Percentiles rank a stretch among this genome's conserved stretches.
phyloP scores from a whole-genome alignment of 2,797 vertebrate species.

The Parauchenoglanis ngamensis region DNA sequence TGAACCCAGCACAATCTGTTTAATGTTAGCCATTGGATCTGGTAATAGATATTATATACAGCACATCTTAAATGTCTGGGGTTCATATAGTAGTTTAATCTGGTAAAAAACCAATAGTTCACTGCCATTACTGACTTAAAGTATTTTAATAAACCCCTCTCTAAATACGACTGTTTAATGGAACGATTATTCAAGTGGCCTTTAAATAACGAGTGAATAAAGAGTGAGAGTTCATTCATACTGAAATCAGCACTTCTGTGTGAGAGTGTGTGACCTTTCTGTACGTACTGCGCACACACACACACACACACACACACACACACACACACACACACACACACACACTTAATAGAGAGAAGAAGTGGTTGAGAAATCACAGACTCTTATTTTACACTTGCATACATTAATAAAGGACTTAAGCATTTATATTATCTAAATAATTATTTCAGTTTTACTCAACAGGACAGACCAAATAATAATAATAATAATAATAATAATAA shows the following conservation, averaged over 20 bases:
- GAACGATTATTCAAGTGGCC: slow-evolving; percentile 44
- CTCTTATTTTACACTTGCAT: slow-evolving; percentile 29
- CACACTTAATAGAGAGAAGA: slow-evolving; percentile 21
- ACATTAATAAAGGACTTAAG: neutral
- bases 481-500: neutral
- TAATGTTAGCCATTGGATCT: neutral
- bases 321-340: slow-evolving; percentile 3
- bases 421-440: too few species aligned
- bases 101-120: slow-evolving; percentile 10
- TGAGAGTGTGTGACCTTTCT: slow-evolving; percentile 54
- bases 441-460: neutral
- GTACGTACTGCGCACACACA: slow-evolving; percentile 12
- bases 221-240: slow-evolving; percentile 42
- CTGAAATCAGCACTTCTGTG: slow-evolving; percentile 44
- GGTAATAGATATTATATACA: neutral
- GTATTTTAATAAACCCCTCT: slow-evolving; percentile 9
- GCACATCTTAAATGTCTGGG: slow-evolving; percentile 1
- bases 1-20: neutral
- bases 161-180: slow-evolving; percentile 29
- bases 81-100: neutral
- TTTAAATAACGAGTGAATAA: slow-evolving; percentile 44
- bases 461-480: neutral
- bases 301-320: slow-evolving; percentile 19
- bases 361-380: slow-evolving; percentile 37
- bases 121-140: neutral